Evolutionary conservation across 2,888 invertebrate genomes (phyloP).

Genomic region (Megaustenia siamemsis): DNA sequence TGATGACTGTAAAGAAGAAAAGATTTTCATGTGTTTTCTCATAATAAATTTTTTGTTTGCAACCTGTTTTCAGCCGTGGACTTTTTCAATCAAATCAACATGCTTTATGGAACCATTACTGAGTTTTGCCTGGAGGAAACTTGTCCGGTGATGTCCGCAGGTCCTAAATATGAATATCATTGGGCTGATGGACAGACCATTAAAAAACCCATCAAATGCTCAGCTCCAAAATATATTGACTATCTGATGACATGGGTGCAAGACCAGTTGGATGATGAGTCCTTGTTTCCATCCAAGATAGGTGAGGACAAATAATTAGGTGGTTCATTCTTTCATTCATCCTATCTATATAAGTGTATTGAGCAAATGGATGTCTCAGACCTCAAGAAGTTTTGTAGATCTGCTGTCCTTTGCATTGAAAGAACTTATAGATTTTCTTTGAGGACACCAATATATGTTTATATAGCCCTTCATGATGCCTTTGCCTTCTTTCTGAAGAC

Average conservation of each 20-base stretch:
- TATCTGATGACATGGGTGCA: constrained; percentile 99
- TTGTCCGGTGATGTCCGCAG: constrained; percentile 98
- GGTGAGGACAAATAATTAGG: too few species aligned
- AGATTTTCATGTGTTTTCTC: not conserved
- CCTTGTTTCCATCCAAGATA: constrained; percentile 98
- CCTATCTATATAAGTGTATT: too few species aligned
- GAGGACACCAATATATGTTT: too few species aligned
- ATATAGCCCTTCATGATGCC: too few species aligned
- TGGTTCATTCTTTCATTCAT: too few species aligned
- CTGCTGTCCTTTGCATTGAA: too few species aligned
- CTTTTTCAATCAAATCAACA: constrained; percentile 99
- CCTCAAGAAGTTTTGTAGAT: too few species aligned
- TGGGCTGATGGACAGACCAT: constrained; percentile 99
- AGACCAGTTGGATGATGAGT: constrained; percentile 99
- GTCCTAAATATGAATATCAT: constrained; percentile 99
- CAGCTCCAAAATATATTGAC: constrained; percentile 99
- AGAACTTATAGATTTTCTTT: too few species aligned
- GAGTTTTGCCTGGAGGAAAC: constrained; percentile 99
- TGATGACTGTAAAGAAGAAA: not conserved
- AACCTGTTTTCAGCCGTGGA: constrained; percentile 89
- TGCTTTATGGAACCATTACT: constrained; percentile 99
- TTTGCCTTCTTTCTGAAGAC: too few species aligned
- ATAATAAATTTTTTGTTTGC: not conserved
- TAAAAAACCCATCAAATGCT: constrained; percentile 98
- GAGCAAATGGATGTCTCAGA: too few species aligned